Percentiles rank a stretch among this genome's conserved stretches.
phyloP scores from a whole-genome alignment of 1,140 invertebrate genomes.

The Anoplophora glabripennis region DNA sequence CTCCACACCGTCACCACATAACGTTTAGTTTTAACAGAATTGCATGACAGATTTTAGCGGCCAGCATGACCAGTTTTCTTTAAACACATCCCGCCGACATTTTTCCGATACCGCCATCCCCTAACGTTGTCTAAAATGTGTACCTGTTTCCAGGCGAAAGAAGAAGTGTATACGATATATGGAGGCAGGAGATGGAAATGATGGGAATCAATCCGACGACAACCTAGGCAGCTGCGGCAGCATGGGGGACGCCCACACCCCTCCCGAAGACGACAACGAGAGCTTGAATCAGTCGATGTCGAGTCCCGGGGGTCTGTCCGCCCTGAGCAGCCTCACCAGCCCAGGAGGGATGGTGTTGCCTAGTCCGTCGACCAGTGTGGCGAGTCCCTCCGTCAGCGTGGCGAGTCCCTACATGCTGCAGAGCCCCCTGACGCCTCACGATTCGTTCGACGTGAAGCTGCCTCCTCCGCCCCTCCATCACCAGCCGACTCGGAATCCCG shows the following conservation, averaged over 20 bases:
- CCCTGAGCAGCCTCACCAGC: conserved; percentile 73
- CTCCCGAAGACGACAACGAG: conserved; percentile 63
- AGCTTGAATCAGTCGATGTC: conserved; percentile 67
- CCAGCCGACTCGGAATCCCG: conserved; percentile 64
- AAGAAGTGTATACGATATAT: conserved; percentile 97
- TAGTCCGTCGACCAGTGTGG: conserved; percentile 62
- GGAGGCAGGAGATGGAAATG: conserved; percentile 69
- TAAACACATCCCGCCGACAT: not conserved
- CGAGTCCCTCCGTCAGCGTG: conserved; percentile 63
- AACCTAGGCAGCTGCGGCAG: conserved; percentile 73
- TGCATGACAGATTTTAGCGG: conserved; percentile 9
- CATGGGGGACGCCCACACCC: conserved; percentile 69
- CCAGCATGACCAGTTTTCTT: conserved; percentile 8
- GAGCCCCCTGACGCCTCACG: conserved; percentile 55
- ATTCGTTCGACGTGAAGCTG: conserved; percentile 43
- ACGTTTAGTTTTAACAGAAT: conserved; percentile 2
- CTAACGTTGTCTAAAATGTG: too few relatives aligned
- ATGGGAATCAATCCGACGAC: conserved; percentile 75
- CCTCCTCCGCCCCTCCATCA: conserved; percentile 46
- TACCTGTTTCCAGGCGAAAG: conserved; percentile 79
- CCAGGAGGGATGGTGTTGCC: conserved; percentile 67
- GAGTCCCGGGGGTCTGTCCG: conserved; percentile 73
- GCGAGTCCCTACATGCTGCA: conserved; percentile 58
- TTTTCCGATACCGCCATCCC: too few relatives aligned
- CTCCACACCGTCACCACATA: not conserved